These are phyloP conservation scores for Orestias chungarensis DNA, from an alignment of 2,797 vertebrate genomes.

Conservation along the genomic window DNA sequence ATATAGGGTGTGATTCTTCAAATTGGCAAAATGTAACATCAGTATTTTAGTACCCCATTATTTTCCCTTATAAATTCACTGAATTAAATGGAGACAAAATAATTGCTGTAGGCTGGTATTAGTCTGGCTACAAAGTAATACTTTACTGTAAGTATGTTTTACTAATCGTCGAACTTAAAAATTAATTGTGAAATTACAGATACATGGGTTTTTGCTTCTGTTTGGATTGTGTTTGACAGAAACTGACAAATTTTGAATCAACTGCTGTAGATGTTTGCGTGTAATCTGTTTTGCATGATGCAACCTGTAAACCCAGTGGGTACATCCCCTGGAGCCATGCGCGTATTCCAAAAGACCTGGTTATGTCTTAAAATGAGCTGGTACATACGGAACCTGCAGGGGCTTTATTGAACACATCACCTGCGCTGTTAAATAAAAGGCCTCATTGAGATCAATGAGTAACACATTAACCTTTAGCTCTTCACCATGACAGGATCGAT, in stretches of 20 bases:
- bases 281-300: conserved; percentile 23
- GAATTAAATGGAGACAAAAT: not conserved
- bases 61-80: not conserved
- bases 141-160: not conserved
- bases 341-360: conserved; percentile 38
- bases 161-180: not conserved
- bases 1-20: no score
- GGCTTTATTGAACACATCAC: conserved; percentile 56
- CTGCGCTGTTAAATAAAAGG: conserved; percentile 75
- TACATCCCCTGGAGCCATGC: conserved; percentile 9
- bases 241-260: not conserved
- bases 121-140: not conserved
- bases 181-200: not conserved
- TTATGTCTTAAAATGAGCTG: conserved; percentile 41
- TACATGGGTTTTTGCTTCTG: not conserved
- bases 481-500: conserved; percentile 73
- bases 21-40: not conserved
- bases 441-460: conserved; percentile 78
- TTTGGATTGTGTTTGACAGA: not conserved
- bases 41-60: not conserved
- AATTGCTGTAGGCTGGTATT: not conserved
- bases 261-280: not conserved
- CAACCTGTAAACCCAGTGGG: conserved; percentile 29
- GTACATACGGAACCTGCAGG: conserved; percentile 39
- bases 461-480: conserved; percentile 82